Percentiles rank a stretch among this genome's conserved stretches.
phyloP scores from a whole-genome alignment of 1,140 invertebrate genomes.

The Orius insidiosus region DNA sequence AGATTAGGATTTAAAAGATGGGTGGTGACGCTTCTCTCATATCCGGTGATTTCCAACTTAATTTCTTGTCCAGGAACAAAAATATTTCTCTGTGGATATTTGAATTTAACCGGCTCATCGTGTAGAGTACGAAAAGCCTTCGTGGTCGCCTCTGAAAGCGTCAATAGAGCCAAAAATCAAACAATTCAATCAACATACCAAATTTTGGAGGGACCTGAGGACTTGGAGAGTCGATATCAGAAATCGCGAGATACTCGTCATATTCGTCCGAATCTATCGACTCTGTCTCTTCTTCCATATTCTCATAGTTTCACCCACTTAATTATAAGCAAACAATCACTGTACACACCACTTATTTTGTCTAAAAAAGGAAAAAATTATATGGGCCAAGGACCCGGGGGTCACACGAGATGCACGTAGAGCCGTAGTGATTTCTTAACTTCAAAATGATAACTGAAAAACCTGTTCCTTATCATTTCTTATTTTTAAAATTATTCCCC shows the following conservation, averaged over 20 bases:
- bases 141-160: background rate
- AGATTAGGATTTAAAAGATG: conserved; percentile 72
- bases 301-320: no score
- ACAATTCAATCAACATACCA: background rate
- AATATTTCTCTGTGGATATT: conserved; percentile 47
- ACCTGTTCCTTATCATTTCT: no score
- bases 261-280: conserved; percentile 27
- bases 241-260: conserved; percentile 40
- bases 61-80: conserved; percentile 61
- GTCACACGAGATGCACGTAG: no score
- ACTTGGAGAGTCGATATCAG: conserved; percentile 24
- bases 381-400: no score
- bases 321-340: no score
- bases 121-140: conserved; percentile 44
- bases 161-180: background rate
- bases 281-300: no score
- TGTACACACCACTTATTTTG: no score
- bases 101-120: conserved; percentile 46
- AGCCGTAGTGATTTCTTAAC: no score
- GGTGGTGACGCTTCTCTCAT: conserved; percentile 56
- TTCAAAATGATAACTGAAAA: no score
- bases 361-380: no score
- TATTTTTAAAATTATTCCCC: no score
- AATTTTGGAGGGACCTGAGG: background rate
- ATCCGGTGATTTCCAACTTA: conserved; percentile 47